Evolutionary conservation across 2,888 invertebrate genomes (phyloP).

Genomic region (Entomobrya proxima): DNA sequence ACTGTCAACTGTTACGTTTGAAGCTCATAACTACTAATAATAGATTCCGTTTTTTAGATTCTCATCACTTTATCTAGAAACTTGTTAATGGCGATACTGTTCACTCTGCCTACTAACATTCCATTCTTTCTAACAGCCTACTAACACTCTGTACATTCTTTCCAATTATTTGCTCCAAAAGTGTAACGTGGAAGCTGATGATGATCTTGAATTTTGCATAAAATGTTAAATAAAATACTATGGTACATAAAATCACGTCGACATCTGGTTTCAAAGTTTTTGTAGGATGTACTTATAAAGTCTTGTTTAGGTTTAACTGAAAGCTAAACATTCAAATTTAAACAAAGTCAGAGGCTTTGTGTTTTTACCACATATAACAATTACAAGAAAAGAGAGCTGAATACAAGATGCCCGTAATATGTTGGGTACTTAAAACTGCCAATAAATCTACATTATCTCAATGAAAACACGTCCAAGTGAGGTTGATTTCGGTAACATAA

Average conservation of each 20-base stretch:
- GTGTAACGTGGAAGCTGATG: conserved; percentile 49
- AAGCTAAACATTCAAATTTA: not conserved
- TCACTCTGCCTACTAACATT: too few relatives aligned
- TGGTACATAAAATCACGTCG: conserved; percentile 19
- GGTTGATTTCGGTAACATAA: conserved; percentile 55
- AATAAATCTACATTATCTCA: conserved; percentile 28
- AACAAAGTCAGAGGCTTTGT: not conserved
- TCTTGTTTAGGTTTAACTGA: not conserved
- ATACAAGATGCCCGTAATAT: not conserved
- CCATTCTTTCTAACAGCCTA: not conserved
- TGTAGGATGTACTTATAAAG: not conserved
- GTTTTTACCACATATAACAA: not conserved
- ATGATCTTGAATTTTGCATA: not conserved
- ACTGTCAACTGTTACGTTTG: too few relatives aligned
- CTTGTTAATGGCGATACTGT: too few relatives aligned
- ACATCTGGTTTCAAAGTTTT: conserved; percentile 41
- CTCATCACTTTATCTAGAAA: too few relatives aligned
- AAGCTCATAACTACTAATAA: too few relatives aligned
- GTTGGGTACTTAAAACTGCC: conserved; percentile 11
- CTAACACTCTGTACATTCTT: not conserved
- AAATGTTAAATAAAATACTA: not conserved
- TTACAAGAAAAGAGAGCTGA: not conserved
- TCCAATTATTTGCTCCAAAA: conserved; percentile 33
- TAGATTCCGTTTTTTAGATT: too few relatives aligned
- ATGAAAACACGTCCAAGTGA: conserved; percentile 43